Percentiles rank a stretch among this genome's conserved stretches.
Evolutionary conservation across 1,140 invertebrate species (phyloP).

Genomic region (Forficula auricularia): DNA sequence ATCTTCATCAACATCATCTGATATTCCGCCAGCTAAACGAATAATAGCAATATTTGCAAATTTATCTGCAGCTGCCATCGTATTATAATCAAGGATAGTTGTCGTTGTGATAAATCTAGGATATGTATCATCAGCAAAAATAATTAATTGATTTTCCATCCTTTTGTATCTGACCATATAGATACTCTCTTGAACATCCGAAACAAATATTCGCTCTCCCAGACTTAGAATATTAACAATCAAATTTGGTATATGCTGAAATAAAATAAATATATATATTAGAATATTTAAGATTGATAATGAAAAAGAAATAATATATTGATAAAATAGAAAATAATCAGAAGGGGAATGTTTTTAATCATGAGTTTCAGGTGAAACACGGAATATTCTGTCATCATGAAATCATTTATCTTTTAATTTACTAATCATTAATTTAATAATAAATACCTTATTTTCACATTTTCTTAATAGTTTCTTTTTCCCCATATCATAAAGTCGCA

Average conservation of each 20-base stretch:
- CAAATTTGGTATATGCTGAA: conserved; percentile 81
- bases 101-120: conserved; percentile 90
- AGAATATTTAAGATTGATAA: too few species aligned
- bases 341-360: too few species aligned
- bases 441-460: conserved; percentile 85
- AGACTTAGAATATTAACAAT: conserved; percentile 86
- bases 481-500: conserved; percentile 91
- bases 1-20: conserved; percentile 97
- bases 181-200: conserved; percentile 93
- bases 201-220: conserved; percentile 83
- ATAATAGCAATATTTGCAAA: conserved; percentile 92
- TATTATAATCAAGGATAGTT: conserved; percentile 90
- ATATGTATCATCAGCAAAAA: conserved; percentile 96
- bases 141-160: conserved; percentile 90
- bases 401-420: neutral
- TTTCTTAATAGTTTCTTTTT: conserved; percentile 93
- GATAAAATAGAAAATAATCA: conserved; percentile 11
- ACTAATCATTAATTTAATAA: too few species aligned
- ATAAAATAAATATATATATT: conserved; percentile 7
- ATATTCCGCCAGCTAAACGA: conserved; percentile 72
- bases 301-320: neutral
- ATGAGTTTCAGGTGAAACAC: too few species aligned
- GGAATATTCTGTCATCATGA: too few species aligned
- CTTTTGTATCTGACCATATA: conserved; percentile 91
- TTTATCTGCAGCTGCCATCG: conserved; percentile 89